Evolutionary conservation across 1,140 invertebrate species (phyloP).

Genomic region (Leptinotarsa undecemlineata): DNA sequence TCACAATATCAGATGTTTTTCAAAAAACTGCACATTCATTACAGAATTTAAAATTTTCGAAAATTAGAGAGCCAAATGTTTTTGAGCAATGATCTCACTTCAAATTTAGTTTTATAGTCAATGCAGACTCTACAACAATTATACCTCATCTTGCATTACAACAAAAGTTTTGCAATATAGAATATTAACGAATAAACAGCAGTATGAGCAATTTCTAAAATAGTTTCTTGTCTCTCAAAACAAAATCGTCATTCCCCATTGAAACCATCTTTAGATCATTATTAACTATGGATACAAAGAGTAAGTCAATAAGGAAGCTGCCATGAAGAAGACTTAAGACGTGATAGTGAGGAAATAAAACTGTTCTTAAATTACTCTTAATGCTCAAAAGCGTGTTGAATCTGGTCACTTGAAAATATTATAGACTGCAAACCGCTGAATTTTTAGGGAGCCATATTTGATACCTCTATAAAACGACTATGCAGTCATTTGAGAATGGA

Average conservation of each 20-base stretch:
- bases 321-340: not conserved
- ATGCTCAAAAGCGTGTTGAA: too few relatives aligned
- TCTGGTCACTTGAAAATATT: too few relatives aligned
- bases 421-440: too few relatives aligned
- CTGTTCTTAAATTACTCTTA: too few relatives aligned
- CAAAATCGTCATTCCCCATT: too few relatives aligned
- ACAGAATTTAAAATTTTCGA: not conserved
- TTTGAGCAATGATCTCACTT: conserved; percentile 25
- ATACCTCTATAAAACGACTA: too few relatives aligned
- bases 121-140: conserved; percentile 12
- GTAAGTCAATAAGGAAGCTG: not conserved
- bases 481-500: too few relatives aligned
- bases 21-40: not conserved
- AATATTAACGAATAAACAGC: not conserved
- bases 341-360: too few relatives aligned
- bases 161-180: not conserved
- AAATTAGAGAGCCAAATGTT: conserved; percentile 23
- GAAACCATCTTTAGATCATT: too few relatives aligned
- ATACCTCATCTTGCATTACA: not conserved
- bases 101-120: conserved; percentile 18
- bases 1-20: not conserved
- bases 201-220: not conserved
- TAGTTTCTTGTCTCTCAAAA: not conserved
- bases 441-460: too few relatives aligned
- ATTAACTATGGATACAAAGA: not conserved